phyloP scores from a whole-genome alignment of 2,797 vertebrate species.

The Pagetopsis macropterus region DNA sequence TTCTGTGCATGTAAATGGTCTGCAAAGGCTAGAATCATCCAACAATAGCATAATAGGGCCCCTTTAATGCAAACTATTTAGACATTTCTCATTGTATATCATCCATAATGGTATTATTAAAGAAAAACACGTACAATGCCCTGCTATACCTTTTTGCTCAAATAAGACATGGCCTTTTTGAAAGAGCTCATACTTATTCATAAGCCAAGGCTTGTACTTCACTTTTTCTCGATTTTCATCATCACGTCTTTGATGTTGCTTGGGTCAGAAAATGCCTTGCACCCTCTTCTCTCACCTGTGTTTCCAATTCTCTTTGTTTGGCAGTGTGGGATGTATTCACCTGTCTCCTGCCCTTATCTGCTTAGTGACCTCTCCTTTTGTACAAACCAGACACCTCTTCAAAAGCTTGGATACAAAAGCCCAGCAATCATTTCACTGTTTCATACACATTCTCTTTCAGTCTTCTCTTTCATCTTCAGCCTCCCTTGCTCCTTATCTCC shows the following conservation, averaged over 20 bases:
- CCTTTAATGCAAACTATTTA: too few species aligned
- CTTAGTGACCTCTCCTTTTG: conserved; percentile 47
- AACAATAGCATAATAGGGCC: too few species aligned
- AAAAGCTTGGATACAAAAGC: conserved; percentile 43
- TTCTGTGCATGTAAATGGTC: too few species aligned
- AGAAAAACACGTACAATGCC: not conserved
- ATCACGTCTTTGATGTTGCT: conserved; percentile 27
- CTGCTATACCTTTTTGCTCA: not conserved
- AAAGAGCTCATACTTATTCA: not conserved
- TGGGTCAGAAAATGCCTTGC: conserved; percentile 24
- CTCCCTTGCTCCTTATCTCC: conserved; percentile 29
- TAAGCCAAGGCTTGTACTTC: not conserved
- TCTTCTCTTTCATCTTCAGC: conserved; percentile 39
- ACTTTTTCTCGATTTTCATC: conserved; percentile 5
- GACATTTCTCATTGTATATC: too few species aligned
- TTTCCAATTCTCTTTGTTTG: conserved; percentile 55
- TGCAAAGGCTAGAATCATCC: too few species aligned
- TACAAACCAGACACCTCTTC: conserved; percentile 41
- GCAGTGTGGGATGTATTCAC: conserved; percentile 30
- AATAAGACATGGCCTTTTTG: not conserved
- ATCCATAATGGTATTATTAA: too few species aligned
- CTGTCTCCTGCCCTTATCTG: conserved; percentile 37
- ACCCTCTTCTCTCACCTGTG: conserved; percentile 14
- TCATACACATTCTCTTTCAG: conserved; percentile 37
- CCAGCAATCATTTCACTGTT: conserved; percentile 29